A percentile compares a stretch with the other conserved stretches of the same genome.
Evolutionary conservation across 1,140 invertebrate genomes (phyloP).

Genomic region (Drosophila micromelanica): DNA sequence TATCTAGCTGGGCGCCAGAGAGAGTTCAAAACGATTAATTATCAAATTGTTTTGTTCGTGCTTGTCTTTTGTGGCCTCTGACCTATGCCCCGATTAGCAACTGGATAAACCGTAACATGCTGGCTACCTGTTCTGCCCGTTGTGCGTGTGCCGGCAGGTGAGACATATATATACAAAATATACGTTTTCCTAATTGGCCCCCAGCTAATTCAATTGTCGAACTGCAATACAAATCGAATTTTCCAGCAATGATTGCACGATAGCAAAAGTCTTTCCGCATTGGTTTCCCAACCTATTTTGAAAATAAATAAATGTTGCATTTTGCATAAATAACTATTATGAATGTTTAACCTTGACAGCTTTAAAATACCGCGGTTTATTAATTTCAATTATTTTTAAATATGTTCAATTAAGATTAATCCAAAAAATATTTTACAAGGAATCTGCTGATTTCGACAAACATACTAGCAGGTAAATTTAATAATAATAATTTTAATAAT

Average conservation of each 20-base stretch:
- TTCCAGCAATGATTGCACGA: background rate
- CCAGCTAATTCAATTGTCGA: constrained; percentile 12
- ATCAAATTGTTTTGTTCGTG: constrained; percentile 53
- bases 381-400: too few relatives aligned
- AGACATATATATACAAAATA: background rate
- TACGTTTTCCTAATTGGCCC: constrained; percentile 6
- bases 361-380: too few relatives aligned
- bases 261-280: background rate
- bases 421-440: too few relatives aligned
- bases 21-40: constrained; percentile 51
- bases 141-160: background rate
- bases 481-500: too few relatives aligned
- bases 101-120: constrained; percentile 41
- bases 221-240: background rate
- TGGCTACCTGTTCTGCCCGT: constrained; percentile 13
- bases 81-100: constrained; percentile 20
- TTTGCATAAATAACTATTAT: too few relatives aligned
- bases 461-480: too few relatives aligned
- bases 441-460: too few relatives aligned
- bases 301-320: too few relatives aligned
- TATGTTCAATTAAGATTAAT: too few relatives aligned
- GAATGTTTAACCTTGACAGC: too few relatives aligned
- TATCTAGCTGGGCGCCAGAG: constrained; percentile 15
- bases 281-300: too few relatives aligned
- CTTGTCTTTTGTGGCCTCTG: constrained; percentile 45